Evolutionary conservation across 2,113 vertebrate species (phyloP), one percentile per base, ranked within the genome.

Genomic region (Tragulus kanchil): DNA sequence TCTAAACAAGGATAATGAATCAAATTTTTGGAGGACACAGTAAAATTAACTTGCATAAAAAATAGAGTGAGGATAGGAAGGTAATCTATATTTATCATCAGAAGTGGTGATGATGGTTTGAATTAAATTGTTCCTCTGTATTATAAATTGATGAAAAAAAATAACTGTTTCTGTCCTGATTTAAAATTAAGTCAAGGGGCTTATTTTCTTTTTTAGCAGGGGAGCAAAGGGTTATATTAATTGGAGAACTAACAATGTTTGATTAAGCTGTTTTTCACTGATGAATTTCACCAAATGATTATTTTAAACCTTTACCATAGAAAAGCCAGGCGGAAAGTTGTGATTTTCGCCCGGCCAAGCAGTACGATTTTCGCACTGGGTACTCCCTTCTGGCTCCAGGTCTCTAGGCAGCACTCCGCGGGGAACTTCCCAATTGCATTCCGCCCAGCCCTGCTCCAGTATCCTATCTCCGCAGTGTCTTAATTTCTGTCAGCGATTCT

Each of bases 11-110:
- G n/a, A 5, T 50, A 12, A 50, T 48, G 17, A 25, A 42, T 48
- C 61, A 50, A 31, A 21, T 12, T 86, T 90, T 89, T 52, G 58
- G 16, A 90, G 75, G 13, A 82, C 58, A 90, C 8, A 52, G 36
- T 64, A 78, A 94, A 86, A 77, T 48, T 96, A 36, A 79, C 17
- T 93, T 90, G 14, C 54, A 85, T 28, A 82, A 64, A n/a, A 50
- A 54, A 6, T 48, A 8, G 36, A 36, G 36, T 36, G 3, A 91
- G 5, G 1, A 1, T 81, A 85, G 1, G 16, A 52, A 82, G 11
- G 58, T n/a, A 36, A 69, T 36, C 89, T 75, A 82, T 9, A 69
- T 0, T 36, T 31, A 52, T 13, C 1, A 36, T 36, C 50, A 93
- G 28, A 15, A 10, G 11, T 31, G 56, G 11, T 42, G 10, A 93